Evolutionary conservation across 2,797 vertebrate genomes (phyloP), one percentile per base, ranked within the genome.

Genomic region (Gouania willdenowi): DNA sequence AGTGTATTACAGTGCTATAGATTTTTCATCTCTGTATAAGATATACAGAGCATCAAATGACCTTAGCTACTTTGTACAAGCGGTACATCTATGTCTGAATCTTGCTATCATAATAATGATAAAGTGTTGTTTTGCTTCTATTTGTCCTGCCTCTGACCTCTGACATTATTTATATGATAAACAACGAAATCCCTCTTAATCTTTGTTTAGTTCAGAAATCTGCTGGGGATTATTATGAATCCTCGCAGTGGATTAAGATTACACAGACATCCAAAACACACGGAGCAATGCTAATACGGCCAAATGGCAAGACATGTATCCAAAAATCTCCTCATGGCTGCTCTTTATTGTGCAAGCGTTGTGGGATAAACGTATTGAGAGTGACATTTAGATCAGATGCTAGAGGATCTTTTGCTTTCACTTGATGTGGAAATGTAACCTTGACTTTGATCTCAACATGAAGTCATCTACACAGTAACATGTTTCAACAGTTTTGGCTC

Each of bases 141-240:
- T 57, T 54, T 43, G 52, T 62, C 64, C 61, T 8, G 5, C 9
- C 26, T 29, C n/a, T 49, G 62, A 74, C 69, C 62, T 63, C 18
- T 48, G 47, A 65, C 69, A 39, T 62, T 41, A 34, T 30, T 65
- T 40, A 28, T 20, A 62, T 48, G 38, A 53, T 51, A 51, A 68
- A 74, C 58, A 77, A 77, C 13, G 35, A 59, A 43, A 71, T 63
- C 56, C 55, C 37, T 47, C 13, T 32, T 67, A 67, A 78, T 65
- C 67, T 67, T 52, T 59, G 55, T 70, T 69, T 42, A 25, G 59
- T 55, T 41, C 48, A 30, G 41, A 71, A 55, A 63, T 69, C 70
- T 52, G 41, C 30, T 41, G 41, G 36, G 57, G 46, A 61, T 71
- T 58, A 61, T 71, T 58, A 54, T 12, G 10, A 37, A 42, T 45